These are phyloP conservation scores for Electrona antarctica DNA, from an alignment of 2,113 vertebrate species.

Conservation along the genomic window DNA sequence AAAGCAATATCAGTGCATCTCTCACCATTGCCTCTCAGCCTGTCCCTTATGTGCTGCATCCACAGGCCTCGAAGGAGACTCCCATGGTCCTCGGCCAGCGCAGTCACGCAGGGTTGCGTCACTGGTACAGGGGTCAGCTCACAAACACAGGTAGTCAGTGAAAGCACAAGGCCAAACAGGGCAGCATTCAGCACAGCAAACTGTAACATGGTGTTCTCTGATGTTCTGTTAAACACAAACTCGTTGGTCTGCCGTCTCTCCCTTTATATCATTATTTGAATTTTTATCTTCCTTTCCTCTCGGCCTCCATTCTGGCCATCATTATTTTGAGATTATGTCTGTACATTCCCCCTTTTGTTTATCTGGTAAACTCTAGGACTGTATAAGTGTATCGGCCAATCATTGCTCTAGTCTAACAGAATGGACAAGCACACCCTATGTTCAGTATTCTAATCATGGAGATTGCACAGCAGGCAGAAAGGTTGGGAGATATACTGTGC, in stretches of 20 bases:
- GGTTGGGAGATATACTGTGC: background rate
- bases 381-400: constrained; percentile 33
- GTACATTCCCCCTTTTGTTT: too few relatives aligned
- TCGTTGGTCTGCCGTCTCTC: too few relatives aligned
- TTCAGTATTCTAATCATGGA: constrained; percentile 40
- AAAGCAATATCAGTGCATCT: background rate
- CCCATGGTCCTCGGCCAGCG: constrained; percentile 18
- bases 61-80: constrained; percentile 49
- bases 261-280: too few relatives aligned
- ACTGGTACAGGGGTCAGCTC: background rate
- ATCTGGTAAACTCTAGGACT: too few relatives aligned
- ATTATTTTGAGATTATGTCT: too few relatives aligned
- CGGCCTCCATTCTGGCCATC: too few relatives aligned
- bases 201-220: too few relatives aligned
- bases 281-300: too few relatives aligned
- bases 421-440: constrained; percentile 42
- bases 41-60: constrained; percentile 62
- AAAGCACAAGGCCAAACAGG: constrained; percentile 14
- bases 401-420: constrained; percentile 32
- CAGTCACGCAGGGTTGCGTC: background rate
- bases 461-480: constrained; percentile 28
- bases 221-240: too few relatives aligned
- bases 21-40: constrained; percentile 61
- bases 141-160: constrained; percentile 27
- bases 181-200: too few relatives aligned